These are phyloP conservation scores for Drosophila equinoxialis DNA, from an alignment of 1,140 invertebrate species.

Conservation along the genomic window DNA sequence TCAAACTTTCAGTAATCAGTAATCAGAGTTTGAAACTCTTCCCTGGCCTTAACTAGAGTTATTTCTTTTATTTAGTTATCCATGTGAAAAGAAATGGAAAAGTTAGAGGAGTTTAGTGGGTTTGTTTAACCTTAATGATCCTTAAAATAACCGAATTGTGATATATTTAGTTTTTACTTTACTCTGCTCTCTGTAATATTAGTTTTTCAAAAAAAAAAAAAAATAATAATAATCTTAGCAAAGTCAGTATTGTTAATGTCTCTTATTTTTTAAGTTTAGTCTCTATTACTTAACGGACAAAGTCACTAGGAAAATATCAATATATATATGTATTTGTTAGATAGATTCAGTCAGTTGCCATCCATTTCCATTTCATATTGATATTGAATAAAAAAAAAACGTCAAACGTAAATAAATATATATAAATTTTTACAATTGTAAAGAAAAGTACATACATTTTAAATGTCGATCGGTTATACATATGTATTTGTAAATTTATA, in stretches of 20 bases:
- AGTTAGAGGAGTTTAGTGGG: background rate
- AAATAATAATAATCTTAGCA: background rate
- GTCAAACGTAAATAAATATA: background rate
- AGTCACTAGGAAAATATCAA: background rate
- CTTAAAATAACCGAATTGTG: conserved; percentile 36
- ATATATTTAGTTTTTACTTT: conserved; percentile 37
- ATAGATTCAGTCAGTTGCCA: background rate
- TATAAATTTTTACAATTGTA: background rate
- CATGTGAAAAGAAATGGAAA: background rate
- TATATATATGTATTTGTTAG: background rate
- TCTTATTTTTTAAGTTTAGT: background rate
- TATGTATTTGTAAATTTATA: no score
- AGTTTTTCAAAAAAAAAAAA: background rate
- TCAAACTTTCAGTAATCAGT: background rate
- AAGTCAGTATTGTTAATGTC: conserved; percentile 48
- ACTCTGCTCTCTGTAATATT: conserved; percentile 32
- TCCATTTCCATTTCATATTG: conserved; percentile 16
- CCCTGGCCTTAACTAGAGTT: background rate
- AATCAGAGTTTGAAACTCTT: background rate
- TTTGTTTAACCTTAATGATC: background rate
- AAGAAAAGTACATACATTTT: background rate
- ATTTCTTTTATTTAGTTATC: background rate
- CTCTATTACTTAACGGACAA: conserved; percentile 1
- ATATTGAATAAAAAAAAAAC: background rate
- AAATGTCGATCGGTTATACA: no score